Conservation (phyloP, 2,113 vertebrate species). For the Corvus moneduloides region DNA sequence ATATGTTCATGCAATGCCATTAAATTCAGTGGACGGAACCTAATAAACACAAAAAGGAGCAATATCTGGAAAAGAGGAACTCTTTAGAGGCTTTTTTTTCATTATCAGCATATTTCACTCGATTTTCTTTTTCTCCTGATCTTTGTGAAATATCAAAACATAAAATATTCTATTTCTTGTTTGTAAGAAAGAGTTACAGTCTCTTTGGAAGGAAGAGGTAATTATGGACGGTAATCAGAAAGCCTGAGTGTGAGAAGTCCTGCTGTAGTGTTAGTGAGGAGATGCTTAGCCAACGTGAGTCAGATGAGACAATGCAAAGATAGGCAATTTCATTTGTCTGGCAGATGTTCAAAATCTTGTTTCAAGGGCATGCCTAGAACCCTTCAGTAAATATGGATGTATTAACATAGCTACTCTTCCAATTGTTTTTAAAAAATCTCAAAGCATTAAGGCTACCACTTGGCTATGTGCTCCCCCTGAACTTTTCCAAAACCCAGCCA, state of each 20-base stretch:
- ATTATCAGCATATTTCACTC: neutral
- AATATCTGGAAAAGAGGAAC: neutral
- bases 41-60: neutral
- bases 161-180: neutral
- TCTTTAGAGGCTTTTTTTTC: neutral
- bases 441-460: neutral
- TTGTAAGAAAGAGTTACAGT: neutral
- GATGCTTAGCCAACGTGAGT: neutral
- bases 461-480: neutral
- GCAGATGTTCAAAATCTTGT: neutral
- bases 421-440: neutral
- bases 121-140: neutral
- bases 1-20: fast-evolving
- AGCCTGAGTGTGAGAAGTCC: neutral
- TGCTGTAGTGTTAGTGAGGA: neutral
- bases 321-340: neutral
- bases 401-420: neutral
- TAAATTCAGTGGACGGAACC: neutral
- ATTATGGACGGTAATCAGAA: neutral
- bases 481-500: neutral
- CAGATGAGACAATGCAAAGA: fast-evolving
- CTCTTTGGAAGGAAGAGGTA: neutral
- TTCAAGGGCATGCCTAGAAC: neutral
- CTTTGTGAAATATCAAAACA: neutral
- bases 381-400: neutral